These are phyloP conservation scores for Equus przewalskii DNA, from an alignment of 2,113 vertebrate genomes.

Conservation along the genomic window DNA sequence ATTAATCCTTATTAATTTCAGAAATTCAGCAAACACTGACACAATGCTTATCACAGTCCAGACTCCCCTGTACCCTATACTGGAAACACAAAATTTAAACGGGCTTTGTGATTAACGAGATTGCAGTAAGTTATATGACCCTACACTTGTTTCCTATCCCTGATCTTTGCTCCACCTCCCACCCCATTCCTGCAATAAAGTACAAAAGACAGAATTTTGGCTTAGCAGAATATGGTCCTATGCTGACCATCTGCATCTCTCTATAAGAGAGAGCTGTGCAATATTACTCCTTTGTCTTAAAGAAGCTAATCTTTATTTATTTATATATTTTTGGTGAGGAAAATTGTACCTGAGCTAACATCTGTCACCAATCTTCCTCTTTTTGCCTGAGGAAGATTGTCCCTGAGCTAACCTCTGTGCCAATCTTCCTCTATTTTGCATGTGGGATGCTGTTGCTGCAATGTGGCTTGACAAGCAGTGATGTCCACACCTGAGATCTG, in stretches of 20 bases:
- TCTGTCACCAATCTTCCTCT: too few species aligned
- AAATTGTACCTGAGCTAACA: too few species aligned
- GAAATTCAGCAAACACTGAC: not conserved
- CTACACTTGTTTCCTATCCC: fast-evolving
- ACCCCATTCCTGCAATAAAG: fast-evolving
- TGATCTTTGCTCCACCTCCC: fast-evolving
- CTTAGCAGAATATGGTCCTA: not conserved
- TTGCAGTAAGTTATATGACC: fast-evolving
- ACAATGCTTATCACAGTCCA: not conserved
- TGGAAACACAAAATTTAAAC: not conserved
- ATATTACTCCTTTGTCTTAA: not conserved
- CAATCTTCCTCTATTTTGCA: too few species aligned
- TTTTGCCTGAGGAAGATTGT: too few species aligned
- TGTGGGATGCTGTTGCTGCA: too few species aligned
- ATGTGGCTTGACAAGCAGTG: too few species aligned
- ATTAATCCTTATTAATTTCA: not conserved
- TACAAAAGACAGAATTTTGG: not conserved
- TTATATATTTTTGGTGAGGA: too few species aligned
- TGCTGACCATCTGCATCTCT: not conserved
- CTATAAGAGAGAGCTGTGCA: not conserved
- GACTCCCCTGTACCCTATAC: too few species aligned
- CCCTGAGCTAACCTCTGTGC: too few species aligned
- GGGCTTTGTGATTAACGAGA: not conserved
- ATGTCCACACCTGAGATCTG: too few species aligned
- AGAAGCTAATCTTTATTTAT: not conserved